These are phyloP conservation scores for Heteractis magnifica DNA, from an alignment of 92 coral and sea anemone genomes.

Conservation along the genomic window DNA sequence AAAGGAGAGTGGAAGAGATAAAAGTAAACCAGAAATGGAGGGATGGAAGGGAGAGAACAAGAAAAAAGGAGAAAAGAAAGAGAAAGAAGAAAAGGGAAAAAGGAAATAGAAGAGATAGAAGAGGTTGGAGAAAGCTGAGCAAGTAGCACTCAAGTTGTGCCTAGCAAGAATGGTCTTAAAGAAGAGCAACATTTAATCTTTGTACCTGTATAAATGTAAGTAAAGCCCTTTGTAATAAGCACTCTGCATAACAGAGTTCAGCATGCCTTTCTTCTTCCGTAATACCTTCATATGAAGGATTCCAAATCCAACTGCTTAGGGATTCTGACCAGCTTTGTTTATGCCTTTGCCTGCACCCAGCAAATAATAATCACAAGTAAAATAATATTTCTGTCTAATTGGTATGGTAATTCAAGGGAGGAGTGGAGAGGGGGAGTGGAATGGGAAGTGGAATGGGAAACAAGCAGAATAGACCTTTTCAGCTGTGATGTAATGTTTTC, in stretches of 20 bases:
- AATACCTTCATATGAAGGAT: constrained; percentile 83
- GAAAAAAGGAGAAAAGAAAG: neutral
- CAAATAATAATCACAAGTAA: neutral
- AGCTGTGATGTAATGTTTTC: too few species aligned
- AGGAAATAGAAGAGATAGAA: too few species aligned
- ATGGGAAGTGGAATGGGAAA: neutral
- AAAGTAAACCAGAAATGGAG: neutral
- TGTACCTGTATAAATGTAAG: constrained; percentile 94
- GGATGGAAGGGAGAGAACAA: neutral
- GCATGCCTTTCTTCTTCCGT: constrained; percentile 98
- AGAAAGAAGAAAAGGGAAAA: neutral
- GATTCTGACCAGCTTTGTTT: constrained; percentile 91
- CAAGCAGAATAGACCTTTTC: too few species aligned
- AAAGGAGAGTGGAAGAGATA: neutral
- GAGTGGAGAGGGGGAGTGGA: neutral
- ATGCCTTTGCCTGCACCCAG: constrained; percentile 64
- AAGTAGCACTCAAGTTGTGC: too few species aligned
- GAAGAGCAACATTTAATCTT: neutral
- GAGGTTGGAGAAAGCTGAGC: too few species aligned
- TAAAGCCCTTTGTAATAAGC: constrained; percentile 91
- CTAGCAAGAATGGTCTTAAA: too few species aligned
- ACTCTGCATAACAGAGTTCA: constrained; percentile 98
- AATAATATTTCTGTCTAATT: too few species aligned
- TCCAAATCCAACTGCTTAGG: constrained; percentile 87
- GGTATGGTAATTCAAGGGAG: neutral